Base-by-base conservation (phyloP, 2,113 vertebrate genomes). In the Macaca mulatta region DNA sequence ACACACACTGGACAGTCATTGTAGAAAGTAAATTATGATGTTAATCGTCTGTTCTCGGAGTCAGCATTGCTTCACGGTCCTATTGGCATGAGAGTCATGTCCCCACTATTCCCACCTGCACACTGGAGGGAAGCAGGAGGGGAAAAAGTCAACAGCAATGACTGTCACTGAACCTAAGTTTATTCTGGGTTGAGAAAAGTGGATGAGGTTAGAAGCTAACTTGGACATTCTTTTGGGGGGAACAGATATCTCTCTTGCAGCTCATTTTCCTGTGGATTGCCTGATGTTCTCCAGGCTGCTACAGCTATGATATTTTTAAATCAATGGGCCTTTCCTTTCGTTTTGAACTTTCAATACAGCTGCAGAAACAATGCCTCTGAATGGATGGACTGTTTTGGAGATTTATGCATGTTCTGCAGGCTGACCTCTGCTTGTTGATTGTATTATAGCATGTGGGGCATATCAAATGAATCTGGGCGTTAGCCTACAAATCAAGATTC, bases 261-360 rank as follows among this genome's bases (percentile, higher is more conserved):
- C 89, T 83, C 91, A 27, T 97, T 97, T 97, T 97, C 94, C 69
- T 72, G 32, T 22, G 85, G 91, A 13, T 89, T 23, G n/a, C 70
- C 92, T 20, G 18, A 1, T 27, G 3, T 9, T 23, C 43, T 80
- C 67, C 27, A 22, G 27, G 84, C 80, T 0, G 30, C 88, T 59
- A 0, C 27, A 6, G 30, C n/a, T 10, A 1, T 32, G 64, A 2
- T 48, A 25, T 20, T 93, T 84, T 78, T 64, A 57, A 55, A 35
- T 3, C 10, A 30, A 12, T 5, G 70, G 90, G 57, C 50, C 61
- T 94, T 30, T 25, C 45, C 83, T 64, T 50, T 61, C 48, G 16
- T 45, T 59, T 1, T 64, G 96, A 96, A 94, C 82, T 43, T 40
- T 0, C 0, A 4, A 16, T 14, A 5, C 74, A 97, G 96, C 95